Base-by-base conservation (phyloP, 2,113 vertebrate genomes). In the Pterocles orientalis region DNA sequence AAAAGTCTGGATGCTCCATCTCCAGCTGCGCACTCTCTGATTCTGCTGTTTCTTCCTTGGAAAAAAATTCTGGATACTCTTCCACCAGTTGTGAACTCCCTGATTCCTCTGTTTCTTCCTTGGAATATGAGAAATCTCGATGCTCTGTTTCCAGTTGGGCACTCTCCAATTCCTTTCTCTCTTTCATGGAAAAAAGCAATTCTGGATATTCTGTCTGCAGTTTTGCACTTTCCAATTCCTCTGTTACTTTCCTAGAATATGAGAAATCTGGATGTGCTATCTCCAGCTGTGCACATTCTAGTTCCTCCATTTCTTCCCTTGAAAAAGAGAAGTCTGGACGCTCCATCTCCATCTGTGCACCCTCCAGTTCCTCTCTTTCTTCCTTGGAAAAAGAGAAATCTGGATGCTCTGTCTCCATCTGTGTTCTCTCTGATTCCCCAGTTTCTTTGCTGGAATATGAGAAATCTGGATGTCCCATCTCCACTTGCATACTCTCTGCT, bases 321-420 rank as follows among this genome's bases (percentile, higher is more conserved):
- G 90, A 91, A 78, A 83, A 94, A 24, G 75, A 93, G 14, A 83
- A 70, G 9, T 96, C 81, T 82, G 92, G 77, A 50, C 47, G 34
- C 19, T 95, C 73, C 18, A 50, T 39, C 48, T 93, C 94, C 51
- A 53, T 10, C 25, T 82, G 57, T 34, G 26, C 36, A 87, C 3
- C 3, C 10, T 82, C 26, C 2, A 24, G 19, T 56, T 82, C 34
- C 10, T 79, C 65, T 64, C 7, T 48, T 86, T 82, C 73, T 71
- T 76, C 57, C 34, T 16, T 53, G 57, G 66, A 48, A 91, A 48
- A 54, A n/a, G 82, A 70, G 17, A 88, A 54, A 20, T 86, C 71
- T 3, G 10, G 41, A 70, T 62, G 43, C 21, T 93, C 68, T 72
- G 20, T 50, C n/a, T 90, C 83, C 68, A 77, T 19, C 41, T 90